Conservation (phyloP, 2,113 vertebrate species). For the Esox niger region DNA sequence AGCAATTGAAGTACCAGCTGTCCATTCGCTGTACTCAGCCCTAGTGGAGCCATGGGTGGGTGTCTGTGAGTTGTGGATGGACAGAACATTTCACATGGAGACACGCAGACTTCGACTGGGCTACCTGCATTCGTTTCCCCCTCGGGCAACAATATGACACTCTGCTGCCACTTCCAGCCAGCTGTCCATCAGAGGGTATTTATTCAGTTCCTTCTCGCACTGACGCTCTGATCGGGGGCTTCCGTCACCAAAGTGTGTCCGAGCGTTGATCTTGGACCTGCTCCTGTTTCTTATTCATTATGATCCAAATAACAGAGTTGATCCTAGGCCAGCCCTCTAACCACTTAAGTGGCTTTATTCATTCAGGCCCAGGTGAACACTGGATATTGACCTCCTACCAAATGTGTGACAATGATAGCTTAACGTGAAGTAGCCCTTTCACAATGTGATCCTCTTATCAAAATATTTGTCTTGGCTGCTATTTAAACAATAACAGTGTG, state of each 20-base stretch:
- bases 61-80: too few species aligned
- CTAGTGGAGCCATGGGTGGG: too few species aligned
- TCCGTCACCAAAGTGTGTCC: too few species aligned
- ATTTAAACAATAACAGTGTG: constrained; percentile 74
- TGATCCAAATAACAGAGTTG: too few species aligned
- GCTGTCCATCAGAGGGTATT: constrained; percentile 39
- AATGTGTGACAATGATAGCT: constrained; percentile 8
- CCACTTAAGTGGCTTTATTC: too few species aligned
- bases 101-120: constrained; percentile 17
- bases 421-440: not conserved
- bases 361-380: too few species aligned
- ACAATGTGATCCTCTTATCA: constrained; percentile 21
- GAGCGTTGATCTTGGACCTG: too few species aligned
- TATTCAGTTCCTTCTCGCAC: constrained; percentile 16
- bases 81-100: not conserved
- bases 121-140: constrained; percentile 14
- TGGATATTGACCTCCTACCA: not conserved
- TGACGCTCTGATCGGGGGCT: too few species aligned
- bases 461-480: constrained; percentile 48
- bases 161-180: constrained; percentile 34
- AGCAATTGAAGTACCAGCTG: too few species aligned
- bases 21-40: too few species aligned
- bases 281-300: too few species aligned
- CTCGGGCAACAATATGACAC: constrained; percentile 38
- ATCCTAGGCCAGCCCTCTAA: too few species aligned